Percentiles rank a stretch among this genome's conserved stretches.
These are phyloP conservation scores for Erebia aethiops DNA, from an alignment of 2,888 invertebrate species.

Conservation along the genomic window DNA sequence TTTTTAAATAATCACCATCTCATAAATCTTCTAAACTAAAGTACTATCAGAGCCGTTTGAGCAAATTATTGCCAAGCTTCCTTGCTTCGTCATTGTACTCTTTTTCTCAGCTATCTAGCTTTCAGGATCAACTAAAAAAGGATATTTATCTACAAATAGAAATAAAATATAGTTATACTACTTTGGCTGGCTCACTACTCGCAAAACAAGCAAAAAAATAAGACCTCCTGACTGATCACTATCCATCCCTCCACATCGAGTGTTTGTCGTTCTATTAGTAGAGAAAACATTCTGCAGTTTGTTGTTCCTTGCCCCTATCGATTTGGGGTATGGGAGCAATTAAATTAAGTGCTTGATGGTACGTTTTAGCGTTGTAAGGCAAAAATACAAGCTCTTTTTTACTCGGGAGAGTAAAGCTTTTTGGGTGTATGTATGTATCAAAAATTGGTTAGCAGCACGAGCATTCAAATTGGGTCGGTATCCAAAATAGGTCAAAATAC, in stretches of 20 bases:
- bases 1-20: too few species aligned
- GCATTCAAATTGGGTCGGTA: too few species aligned
- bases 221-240: slow-evolving; percentile 62
- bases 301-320: slow-evolving; percentile 29
- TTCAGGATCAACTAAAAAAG: not conserved
- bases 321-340: slow-evolving; percentile 36
- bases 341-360: slow-evolving; percentile 35
- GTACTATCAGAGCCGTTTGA: too few species aligned
- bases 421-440: too few species aligned
- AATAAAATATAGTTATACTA: not conserved
- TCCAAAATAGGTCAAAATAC: too few species aligned
- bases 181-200: not conserved
- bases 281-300: slow-evolving; percentile 60
- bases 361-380: not conserved
- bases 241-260: slow-evolving; percentile 57
- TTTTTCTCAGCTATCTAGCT: not conserved
- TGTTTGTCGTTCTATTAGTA: slow-evolving; percentile 77
- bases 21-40: too few species aligned
- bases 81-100: too few species aligned
- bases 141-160: not conserved
- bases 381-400: not conserved
- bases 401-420: too few species aligned
- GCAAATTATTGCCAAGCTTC: too few species aligned
- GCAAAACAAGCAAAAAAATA: slow-evolving; percentile 1
- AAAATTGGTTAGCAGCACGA: too few species aligned